Percentiles rank a stretch among this genome's conserved stretches.
phyloP scores from a whole-genome alignment of 2,888 invertebrate genomes.

The Scaptomyza cyrtandrae region DNA sequence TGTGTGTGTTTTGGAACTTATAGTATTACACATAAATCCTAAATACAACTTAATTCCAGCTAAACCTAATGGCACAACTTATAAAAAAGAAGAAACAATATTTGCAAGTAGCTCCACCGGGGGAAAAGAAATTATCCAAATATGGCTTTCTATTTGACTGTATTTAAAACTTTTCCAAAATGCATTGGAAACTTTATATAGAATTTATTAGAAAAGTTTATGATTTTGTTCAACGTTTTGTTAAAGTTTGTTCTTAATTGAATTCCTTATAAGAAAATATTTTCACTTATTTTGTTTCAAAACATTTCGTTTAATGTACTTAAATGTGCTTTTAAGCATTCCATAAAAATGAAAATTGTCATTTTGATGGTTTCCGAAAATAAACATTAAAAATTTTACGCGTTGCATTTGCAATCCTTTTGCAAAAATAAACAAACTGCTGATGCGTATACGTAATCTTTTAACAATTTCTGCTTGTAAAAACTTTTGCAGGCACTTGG shows the following conservation, averaged over 20 bases:
- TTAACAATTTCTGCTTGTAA: conserved; percentile 2
- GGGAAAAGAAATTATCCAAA: too few relatives aligned
- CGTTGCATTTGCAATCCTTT: neutral
- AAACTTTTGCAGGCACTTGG: conserved; percentile 26
- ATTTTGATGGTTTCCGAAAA: neutral
- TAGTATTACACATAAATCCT: conserved; percentile 1
- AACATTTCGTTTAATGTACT: neutral
- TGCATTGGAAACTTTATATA: too few relatives aligned
- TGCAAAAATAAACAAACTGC: neutral
- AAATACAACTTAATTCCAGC: conserved; percentile 3
- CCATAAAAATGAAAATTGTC: neutral
- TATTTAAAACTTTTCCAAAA: too few relatives aligned
- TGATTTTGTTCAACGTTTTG: too few relatives aligned
- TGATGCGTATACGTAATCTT: conserved; percentile 33
- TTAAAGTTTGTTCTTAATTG: too few relatives aligned
- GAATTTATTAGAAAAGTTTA: too few relatives aligned
- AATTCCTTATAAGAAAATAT: neutral
- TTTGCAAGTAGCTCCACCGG: neutral
- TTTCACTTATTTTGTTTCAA: neutral
- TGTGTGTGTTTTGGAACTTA: too few relatives aligned
- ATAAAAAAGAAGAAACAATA: neutral
- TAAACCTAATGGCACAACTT: neutral
- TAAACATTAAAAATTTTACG: conserved; percentile 1
- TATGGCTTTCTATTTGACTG: too few relatives aligned
- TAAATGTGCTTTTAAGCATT: neutral